These are phyloP conservation scores for Podilymbus podiceps DNA, from an alignment of 2,113 vertebrate species.

Conservation along the genomic window DNA sequence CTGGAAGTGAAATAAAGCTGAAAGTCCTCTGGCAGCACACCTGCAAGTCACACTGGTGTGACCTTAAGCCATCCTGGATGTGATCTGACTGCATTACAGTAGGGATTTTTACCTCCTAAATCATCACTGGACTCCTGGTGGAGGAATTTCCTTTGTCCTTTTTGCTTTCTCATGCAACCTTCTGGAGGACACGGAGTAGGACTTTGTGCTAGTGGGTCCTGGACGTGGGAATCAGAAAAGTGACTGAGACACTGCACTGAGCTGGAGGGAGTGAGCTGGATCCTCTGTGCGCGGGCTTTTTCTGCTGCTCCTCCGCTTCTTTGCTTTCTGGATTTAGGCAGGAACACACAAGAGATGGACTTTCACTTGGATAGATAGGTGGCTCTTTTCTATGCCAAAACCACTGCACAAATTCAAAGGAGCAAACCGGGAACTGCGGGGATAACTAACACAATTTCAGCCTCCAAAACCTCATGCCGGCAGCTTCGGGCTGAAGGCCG, in stretches of 20 bases:
- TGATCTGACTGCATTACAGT: not conserved
- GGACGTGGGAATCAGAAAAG: not conserved
- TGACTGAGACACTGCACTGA: accelerated
- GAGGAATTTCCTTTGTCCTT: not conserved
- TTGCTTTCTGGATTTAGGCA: not conserved
- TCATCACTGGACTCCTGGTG: not conserved
- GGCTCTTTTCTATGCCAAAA: not conserved
- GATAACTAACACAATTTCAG: not conserved
- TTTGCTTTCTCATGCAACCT: not conserved
- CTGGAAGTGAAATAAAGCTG: not conserved
- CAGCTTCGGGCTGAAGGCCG: not conserved
- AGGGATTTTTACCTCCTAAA: not conserved
- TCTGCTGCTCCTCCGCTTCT: not conserved
- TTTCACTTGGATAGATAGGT: not conserved
- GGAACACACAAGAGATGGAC: not conserved
- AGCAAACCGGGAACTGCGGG: not conserved
- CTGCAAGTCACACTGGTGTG: not conserved
- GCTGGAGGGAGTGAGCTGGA: not conserved
- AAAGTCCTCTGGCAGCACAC: not conserved
- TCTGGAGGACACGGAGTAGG: not conserved
- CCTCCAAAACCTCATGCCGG: not conserved
- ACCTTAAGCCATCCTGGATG: not conserved
- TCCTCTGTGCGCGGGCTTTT: accelerated
- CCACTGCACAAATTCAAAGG: not conserved
- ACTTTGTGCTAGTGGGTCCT: not conserved